Conservation (phyloP, 2,113 vertebrate species). For the Tachysurus fulvidraco region DNA sequence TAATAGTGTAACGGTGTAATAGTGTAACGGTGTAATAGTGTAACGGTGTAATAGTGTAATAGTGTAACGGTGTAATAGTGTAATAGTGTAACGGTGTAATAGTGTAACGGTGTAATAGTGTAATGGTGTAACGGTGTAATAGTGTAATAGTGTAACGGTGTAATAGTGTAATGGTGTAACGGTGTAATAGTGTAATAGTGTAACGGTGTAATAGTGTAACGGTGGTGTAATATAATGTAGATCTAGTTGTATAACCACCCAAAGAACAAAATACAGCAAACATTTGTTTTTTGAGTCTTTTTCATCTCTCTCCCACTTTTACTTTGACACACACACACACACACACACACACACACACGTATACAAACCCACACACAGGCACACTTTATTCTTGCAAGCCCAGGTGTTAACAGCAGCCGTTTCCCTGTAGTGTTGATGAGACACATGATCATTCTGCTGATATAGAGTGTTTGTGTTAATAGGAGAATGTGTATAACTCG, state of each 20-base stretch:
- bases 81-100: neutral
- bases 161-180: neutral
- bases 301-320: neutral
- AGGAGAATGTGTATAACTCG: neutral
- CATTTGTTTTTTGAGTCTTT: neutral
- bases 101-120: neutral
- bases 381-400: constrained; percentile 12
- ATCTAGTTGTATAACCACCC: neutral
- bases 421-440: constrained; percentile 18
- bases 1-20: no score
- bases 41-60: neutral
- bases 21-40: neutral
- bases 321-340: neutral
- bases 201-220: no score
- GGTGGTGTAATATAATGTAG: neutral
- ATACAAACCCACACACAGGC: neutral
- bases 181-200: no score
- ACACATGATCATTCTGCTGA: constrained; percentile 16
- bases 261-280: neutral
- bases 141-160: neutral
- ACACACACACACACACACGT: neutral
- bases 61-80: no score
- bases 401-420: constrained; percentile 30
- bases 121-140: no score
- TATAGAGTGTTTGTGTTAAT: constrained; percentile 15